Conservation (phyloP, 2,113 vertebrate genomes). For the Salvelinus sp. region DNA sequence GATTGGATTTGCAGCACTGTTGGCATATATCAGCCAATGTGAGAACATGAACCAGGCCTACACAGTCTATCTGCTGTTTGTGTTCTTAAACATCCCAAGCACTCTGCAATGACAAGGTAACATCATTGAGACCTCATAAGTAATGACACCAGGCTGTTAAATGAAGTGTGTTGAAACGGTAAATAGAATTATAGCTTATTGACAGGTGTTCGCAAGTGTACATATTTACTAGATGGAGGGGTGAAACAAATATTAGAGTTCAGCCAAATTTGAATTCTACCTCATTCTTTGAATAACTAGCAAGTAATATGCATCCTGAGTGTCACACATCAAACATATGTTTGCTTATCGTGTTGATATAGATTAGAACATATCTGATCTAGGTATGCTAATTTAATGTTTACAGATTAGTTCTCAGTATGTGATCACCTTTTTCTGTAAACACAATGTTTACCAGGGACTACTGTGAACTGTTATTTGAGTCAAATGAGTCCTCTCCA, state of each 20-base stretch:
- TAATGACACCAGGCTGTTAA: not conserved
- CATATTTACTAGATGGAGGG: no score
- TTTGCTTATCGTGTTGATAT: no score
- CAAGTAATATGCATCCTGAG: not conserved
- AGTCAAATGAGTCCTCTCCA: not conserved
- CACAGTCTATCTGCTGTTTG: conserved; percentile 88
- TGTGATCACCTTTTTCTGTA: not conserved
- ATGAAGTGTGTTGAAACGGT: not conserved
- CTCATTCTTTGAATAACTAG: not conserved
- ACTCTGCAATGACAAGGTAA: conserved; percentile 74
- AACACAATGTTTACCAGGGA: not conserved
- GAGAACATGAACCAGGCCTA: conserved; percentile 97
- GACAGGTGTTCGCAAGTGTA: no score
- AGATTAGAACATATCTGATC: no score
- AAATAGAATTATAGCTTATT: not conserved
- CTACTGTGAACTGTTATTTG: not conserved
- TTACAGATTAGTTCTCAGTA: no score
- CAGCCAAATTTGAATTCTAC: no score
- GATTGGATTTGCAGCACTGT: conserved; percentile 96
- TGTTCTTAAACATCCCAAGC: conserved; percentile 89
- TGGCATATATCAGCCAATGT: conserved; percentile 97
- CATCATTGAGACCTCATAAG: not conserved
- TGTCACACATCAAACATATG: no score
- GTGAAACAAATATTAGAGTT: no score
- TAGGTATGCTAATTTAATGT: no score